Evolutionary conservation across 1,140 invertebrate species (phyloP).

Genomic region (Camponotus pennsylvanicus): DNA sequence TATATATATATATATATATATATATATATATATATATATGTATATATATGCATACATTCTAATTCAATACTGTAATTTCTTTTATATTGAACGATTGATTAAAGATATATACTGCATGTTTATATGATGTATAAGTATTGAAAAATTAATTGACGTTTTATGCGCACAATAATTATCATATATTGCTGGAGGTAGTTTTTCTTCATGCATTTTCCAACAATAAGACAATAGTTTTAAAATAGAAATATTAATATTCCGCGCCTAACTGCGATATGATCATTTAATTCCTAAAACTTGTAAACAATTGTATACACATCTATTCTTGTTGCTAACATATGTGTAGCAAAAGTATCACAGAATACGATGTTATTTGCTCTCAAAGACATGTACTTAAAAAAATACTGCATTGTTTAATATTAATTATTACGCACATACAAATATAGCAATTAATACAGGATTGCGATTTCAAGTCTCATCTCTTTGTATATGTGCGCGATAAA

Average conservation of each 20-base stretch:
- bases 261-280: slow-evolving; percentile 3
- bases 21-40: neutral
- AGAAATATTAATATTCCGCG: slow-evolving; percentile 38
- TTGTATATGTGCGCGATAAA: neutral
- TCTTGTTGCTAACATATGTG: slow-evolving; percentile 1
- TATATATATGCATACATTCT: neutral
- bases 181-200: slow-evolving; percentile 36
- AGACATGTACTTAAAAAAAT: slow-evolving; percentile 33
- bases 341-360: slow-evolving; percentile 60
- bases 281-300: slow-evolving; percentile 25
- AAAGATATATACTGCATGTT: neutral
- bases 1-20: neutral
- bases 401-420: slow-evolving; percentile 32
- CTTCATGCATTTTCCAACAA: slow-evolving; percentile 4
- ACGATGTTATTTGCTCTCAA: slow-evolving; percentile 42
- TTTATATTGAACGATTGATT: slow-evolving; percentile 1
- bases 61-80: neutral
- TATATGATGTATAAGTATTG: slow-evolving; percentile 14
- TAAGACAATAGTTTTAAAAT: slow-evolving; percentile 38
- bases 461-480: neutral
- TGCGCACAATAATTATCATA: slow-evolving; percentile 10
- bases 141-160: slow-evolving; percentile 10
- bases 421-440: neutral
- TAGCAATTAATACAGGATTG: neutral
- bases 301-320: neutral